Evolutionary conservation across 2,113 vertebrate species (phyloP).

Genomic region (Macroglossus sobrinus): DNA sequence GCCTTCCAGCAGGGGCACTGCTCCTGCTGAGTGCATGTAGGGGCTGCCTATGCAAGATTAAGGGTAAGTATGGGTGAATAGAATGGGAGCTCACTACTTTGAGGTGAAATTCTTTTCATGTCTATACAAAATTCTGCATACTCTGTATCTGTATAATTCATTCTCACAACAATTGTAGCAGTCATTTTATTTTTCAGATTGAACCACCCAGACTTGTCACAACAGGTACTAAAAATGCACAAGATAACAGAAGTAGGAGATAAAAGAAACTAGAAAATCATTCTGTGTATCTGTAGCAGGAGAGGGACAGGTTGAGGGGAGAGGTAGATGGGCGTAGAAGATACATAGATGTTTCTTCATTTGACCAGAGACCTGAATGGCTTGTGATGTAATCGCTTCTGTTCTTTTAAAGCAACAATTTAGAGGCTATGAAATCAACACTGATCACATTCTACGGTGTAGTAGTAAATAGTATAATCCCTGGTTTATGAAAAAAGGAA

Average conservation of each 20-base stretch:
- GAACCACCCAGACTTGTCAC: not conserved
- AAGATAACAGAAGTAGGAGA: not conserved
- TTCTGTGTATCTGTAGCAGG: not conserved
- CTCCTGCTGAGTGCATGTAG: not conserved
- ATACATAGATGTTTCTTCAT: not conserved
- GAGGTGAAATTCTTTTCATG: not conserved
- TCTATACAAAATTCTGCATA: not conserved
- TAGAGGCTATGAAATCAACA: not conserved
- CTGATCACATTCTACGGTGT: not conserved
- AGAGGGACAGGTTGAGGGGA: too few relatives aligned
- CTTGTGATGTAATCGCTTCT: not conserved
- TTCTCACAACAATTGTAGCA: not conserved
- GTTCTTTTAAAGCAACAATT: not conserved
- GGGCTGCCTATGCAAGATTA: not conserved
- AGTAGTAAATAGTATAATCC: not conserved
- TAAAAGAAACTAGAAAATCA: not conserved
- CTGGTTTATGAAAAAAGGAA: conserved; percentile 2
- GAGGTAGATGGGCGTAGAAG: fast-evolving
- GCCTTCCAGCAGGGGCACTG: not conserved
- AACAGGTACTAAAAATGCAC: not conserved
- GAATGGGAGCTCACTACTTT: not conserved
- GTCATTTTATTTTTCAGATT: not conserved
- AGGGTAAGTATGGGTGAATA: not conserved
- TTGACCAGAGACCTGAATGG: not conserved
- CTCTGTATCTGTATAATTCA: not conserved